Evolutionary conservation across 2,113 vertebrate genomes (phyloP).

Genomic region (Prochilodus magdalenae): DNA sequence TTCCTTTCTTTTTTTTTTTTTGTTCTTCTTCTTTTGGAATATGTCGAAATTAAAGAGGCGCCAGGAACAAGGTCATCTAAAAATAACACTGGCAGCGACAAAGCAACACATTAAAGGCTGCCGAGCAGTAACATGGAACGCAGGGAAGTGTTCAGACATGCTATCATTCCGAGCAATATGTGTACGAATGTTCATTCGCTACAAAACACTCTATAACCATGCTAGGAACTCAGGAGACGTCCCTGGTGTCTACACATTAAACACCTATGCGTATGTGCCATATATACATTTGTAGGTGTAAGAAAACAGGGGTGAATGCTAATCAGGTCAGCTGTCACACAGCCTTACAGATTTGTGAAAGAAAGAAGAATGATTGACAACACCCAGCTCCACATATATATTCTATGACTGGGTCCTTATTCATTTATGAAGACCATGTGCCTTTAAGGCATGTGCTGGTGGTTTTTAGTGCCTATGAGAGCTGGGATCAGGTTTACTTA

Average conservation of each 20-base stretch:
- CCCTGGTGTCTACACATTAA: too few species aligned
- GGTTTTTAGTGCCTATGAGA: not conserved
- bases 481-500: not conserved
- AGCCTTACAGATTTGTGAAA: not conserved
- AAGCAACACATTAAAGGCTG: not conserved
- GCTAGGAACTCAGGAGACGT: too few species aligned
- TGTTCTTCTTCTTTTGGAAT: not conserved
- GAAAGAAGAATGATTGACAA: not conserved
- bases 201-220: too few species aligned
- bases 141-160: not conserved
- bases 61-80: conserved; percentile 28
- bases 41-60: conserved; percentile 13
- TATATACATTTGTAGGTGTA: too few species aligned
- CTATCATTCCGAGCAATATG: not conserved
- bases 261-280: too few species aligned
- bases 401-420: not conserved
- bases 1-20: not conserved
- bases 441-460: not conserved
- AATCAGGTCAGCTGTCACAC: not conserved
- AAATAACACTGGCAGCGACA: conserved; percentile 16
- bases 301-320: too few species aligned
- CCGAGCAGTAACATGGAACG: not conserved
- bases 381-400: not conserved
- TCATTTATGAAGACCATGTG: not conserved
- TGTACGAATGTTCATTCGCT: not conserved